Conservation (phyloP, 2,797 vertebrate genomes). For the Hippoglossus hippoglossus region DNA sequence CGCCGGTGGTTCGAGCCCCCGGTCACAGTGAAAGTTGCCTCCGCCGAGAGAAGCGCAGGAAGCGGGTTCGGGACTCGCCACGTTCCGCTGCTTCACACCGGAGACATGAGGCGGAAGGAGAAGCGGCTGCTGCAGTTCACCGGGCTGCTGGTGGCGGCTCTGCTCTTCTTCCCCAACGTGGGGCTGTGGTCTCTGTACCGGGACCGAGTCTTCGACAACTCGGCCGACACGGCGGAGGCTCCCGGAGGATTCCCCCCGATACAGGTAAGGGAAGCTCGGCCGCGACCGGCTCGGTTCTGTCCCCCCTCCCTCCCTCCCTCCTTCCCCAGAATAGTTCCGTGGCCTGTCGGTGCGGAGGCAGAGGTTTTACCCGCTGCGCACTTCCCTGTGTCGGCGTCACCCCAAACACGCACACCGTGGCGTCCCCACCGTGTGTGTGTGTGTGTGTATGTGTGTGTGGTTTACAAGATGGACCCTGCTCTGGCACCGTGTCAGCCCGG, state of each 20-base stretch:
- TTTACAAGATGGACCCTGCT: too few relatives aligned
- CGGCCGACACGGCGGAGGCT: constrained; percentile 72
- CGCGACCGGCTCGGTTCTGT: not conserved
- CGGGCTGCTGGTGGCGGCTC: constrained; percentile 89
- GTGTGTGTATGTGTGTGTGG: not conserved
- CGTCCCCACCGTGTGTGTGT: constrained; percentile 15
- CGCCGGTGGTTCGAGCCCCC: constrained; percentile 36
- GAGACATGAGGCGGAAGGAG: constrained; percentile 91
- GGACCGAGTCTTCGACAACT: constrained; percentile 89
- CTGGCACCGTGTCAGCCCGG: not conserved
- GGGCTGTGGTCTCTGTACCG: constrained; percentile 94
- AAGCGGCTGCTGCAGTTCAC: constrained; percentile 93
- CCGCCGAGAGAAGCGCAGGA: constrained; percentile 41
- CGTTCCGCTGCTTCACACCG: constrained; percentile 35
- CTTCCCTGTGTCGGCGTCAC: not conserved
- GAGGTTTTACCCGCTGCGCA: constrained; percentile 8
- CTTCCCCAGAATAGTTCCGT: not conserved
- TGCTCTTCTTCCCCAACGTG: constrained; percentile 93
- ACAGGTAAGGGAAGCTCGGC: constrained; percentile 72
- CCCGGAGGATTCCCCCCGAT: constrained; percentile 52
- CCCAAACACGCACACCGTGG: not conserved
- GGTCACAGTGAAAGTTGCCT: constrained; percentile 76
- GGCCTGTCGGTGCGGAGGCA: not conserved
- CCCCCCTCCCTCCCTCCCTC: too few relatives aligned
- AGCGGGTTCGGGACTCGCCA: constrained; percentile 19